Percentiles rank a stretch among this genome's conserved stretches.
phyloP scores from a whole-genome alignment of 2,113 vertebrate species.

The Sebastes schlegelii region DNA sequence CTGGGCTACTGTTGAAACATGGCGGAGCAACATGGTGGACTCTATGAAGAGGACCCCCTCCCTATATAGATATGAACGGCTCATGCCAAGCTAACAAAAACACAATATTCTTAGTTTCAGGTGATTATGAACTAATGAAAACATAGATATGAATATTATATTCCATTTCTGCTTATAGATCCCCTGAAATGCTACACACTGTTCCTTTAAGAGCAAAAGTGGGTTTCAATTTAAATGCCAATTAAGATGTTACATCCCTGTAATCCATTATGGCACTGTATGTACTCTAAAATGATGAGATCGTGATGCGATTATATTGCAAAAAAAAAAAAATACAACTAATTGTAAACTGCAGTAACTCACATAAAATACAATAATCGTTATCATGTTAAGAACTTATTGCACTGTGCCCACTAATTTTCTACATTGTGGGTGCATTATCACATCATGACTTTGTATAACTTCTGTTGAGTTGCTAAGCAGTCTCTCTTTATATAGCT shows the following conservation, averaged over 20 bases:
- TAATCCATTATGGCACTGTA: fast-evolving
- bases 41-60: too few species aligned
- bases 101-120: too few species aligned
- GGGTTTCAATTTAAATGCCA: not conserved
- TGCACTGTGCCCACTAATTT: not conserved
- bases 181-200: too few species aligned
- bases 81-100: too few species aligned
- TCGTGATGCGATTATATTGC: not conserved
- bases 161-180: too few species aligned
- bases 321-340: conserved; percentile 9
- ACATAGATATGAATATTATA: too few species aligned
- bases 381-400: not conserved
- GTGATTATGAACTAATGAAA: too few species aligned
- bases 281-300: not conserved
- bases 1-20: too few species aligned
- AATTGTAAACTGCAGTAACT: not conserved
- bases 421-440: conserved; percentile 7
- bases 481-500: conserved; percentile 10
- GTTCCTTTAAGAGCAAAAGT: not conserved
- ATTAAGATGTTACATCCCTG: not conserved
- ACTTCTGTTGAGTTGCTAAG: conserved; percentile 23
- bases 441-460: conserved; percentile 14
- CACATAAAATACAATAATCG: conserved; percentile 8
- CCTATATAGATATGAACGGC: too few species aligned
- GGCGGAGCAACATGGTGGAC: too few species aligned